Percentiles rank a stretch among this genome's conserved stretches.
phyloP scores from a whole-genome alignment of 2,888 invertebrate species.

The Eupithecia tripunctaria region DNA sequence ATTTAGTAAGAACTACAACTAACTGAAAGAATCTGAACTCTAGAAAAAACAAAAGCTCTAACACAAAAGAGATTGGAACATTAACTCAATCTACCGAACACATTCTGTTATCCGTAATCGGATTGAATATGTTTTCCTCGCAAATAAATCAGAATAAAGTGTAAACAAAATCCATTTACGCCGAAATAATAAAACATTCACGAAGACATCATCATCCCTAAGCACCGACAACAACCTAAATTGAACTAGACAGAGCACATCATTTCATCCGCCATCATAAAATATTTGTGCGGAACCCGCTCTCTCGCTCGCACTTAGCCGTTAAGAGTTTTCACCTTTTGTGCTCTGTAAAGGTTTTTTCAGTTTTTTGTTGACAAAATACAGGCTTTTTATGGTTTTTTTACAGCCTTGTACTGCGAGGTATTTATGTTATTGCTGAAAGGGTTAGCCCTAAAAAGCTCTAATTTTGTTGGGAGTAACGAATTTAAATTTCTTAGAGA shows the following conservation, averaged over 20 bases:
- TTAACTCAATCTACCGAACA: slow-evolving; percentile 6
- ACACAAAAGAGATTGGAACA: background rate
- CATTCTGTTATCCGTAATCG: background rate
- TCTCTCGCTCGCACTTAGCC: slow-evolving; percentile 36
- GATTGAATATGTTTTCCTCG: slow-evolving; percentile 18
- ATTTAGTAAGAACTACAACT: background rate
- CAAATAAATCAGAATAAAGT: slow-evolving; percentile 31
- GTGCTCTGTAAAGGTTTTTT: slow-evolving; percentile 49
- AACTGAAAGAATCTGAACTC: background rate
- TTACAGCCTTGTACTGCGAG: slow-evolving; percentile 26
- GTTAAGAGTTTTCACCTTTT: slow-evolving; percentile 55
- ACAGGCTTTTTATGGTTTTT: slow-evolving; percentile 46
- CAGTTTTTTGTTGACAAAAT: slow-evolving; percentile 58
- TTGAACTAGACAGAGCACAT: slow-evolving; percentile 46
- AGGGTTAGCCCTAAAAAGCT: background rate
- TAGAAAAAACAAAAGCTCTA: background rate
- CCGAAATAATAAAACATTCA: slow-evolving; percentile 40
- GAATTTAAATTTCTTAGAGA: background rate
- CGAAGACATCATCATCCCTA: slow-evolving; percentile 42
- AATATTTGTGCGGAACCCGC: slow-evolving; percentile 57
- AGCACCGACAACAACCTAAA: slow-evolving; percentile 43
- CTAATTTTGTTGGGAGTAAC: background rate
- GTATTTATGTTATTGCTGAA: slow-evolving; percentile 18
- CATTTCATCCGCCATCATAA: slow-evolving; percentile 49
- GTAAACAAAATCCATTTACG: slow-evolving; percentile 35